These are phyloP conservation scores for Aradophagus sp. DNA, from an alignment of 1,140 invertebrate genomes.

Conservation along the genomic window DNA sequence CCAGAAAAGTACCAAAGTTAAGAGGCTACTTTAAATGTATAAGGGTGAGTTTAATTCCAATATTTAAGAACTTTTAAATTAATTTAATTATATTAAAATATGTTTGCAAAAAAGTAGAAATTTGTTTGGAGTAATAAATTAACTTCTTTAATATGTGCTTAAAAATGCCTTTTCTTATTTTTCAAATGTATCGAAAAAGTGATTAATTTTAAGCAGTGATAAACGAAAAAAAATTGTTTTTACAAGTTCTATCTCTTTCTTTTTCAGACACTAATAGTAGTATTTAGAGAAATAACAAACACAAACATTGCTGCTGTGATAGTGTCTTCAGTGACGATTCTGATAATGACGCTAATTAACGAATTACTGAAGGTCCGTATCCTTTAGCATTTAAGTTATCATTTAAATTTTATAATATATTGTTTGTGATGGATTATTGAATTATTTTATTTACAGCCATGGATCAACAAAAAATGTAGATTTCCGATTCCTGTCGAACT, in stretches of 20 bases:
- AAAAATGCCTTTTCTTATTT: no score
- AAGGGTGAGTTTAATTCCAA: conserved; percentile 78
- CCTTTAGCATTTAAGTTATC: background rate
- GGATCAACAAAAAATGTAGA: conserved; percentile 81
- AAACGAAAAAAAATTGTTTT: no score
- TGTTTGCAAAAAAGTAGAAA: no score
- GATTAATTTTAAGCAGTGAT: no score
- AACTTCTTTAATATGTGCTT: no score
- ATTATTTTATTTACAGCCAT: conserved; percentile 79
- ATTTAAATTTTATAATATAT: no score
- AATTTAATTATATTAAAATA: conserved; percentile 10
- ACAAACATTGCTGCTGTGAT: conserved; percentile 81
- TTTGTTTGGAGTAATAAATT: no score
- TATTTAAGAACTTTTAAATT: no score
- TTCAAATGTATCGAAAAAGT: no score
- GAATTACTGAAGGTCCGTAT: conserved; percentile 82
- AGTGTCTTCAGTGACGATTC: conserved; percentile 82
- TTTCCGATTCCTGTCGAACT: conserved; percentile 92
- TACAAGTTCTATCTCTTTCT: no score
- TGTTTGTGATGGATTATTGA: no score
- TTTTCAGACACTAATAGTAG: conserved; percentile 78
- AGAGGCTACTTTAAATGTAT: conserved; percentile 86
- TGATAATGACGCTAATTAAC: conserved; percentile 84
- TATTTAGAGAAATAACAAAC: conserved; percentile 78
- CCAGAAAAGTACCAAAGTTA: conserved; percentile 77